A percentile compares a stretch with the other conserved stretches of the same genome.
These are phyloP conservation scores for Anolis apletophallus DNA, from an alignment of 2,797 vertebrate genomes.

Conservation along the genomic window DNA sequence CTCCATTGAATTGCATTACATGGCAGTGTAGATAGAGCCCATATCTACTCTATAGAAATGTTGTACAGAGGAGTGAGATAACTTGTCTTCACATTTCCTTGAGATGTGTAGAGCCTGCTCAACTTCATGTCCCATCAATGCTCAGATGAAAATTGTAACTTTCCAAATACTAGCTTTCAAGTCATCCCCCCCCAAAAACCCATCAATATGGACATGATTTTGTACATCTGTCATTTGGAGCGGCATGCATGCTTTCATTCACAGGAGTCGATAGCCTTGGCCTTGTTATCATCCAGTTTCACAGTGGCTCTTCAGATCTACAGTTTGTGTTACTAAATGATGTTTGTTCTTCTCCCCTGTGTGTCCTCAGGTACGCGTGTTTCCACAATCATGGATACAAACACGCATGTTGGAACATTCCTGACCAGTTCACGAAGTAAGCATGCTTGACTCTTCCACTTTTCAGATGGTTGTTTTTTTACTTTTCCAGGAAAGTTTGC, in stretches of 20 bases:
- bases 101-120: too few relatives aligned
- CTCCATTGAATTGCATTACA: too few relatives aligned
- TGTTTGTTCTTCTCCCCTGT: constrained; percentile 25
- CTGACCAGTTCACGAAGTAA: constrained; percentile 69
- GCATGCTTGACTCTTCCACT: neutral
- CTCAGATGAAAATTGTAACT: too few relatives aligned
- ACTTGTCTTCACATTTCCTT: neutral
- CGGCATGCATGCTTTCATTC: neutral
- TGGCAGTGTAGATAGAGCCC: too few relatives aligned
- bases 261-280: too few relatives aligned
- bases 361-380: constrained; percentile 56
- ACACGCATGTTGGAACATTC: constrained; percentile 31
- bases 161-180: too few relatives aligned
- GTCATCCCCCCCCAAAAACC: too few relatives aligned
- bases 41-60: neutral
- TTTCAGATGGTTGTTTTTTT: neutral
- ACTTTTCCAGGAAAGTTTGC: neutral
- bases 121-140: too few relatives aligned
- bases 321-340: neutral
- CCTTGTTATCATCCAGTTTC: neutral
- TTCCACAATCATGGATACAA: constrained; percentile 38
- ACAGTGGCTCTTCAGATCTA: too few relatives aligned
- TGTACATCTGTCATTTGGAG: neutral
- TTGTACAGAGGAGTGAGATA: too few relatives aligned
- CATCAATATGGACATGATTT: neutral